Evolutionary conservation across 2,888 invertebrate genomes (phyloP).

Genomic region (Steinernema hermaphroditum): DNA sequence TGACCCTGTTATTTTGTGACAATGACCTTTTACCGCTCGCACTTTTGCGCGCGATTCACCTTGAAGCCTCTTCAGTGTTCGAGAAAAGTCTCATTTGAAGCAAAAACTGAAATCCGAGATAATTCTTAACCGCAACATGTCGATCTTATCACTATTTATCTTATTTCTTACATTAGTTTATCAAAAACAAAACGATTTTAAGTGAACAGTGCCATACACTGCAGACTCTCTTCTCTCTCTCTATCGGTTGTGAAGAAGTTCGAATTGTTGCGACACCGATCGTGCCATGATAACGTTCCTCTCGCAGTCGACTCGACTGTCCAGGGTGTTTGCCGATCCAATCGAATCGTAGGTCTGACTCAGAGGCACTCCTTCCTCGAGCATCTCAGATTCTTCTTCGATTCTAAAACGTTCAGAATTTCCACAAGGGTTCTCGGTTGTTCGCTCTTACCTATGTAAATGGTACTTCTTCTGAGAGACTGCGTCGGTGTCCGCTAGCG

Average conservation of each 20-base stretch:
- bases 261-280: slow-evolving; percentile 15
- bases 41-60: slow-evolving; percentile 23
- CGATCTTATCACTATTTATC: background rate
- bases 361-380: background rate
- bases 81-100: too few species aligned
- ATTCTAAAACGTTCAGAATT: slow-evolving; percentile 38
- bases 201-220: too few species aligned
- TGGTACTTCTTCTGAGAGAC: slow-evolving; percentile 45
- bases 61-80: background rate
- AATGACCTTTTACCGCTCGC: slow-evolving; percentile 31
- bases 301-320: slow-evolving; percentile 11
- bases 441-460: slow-evolving; percentile 42
- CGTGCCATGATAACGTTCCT: slow-evolving; percentile 11
- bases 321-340: slow-evolving; percentile 13
- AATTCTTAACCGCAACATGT: background rate
- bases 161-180: too few species aligned
- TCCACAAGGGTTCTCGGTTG: background rate
- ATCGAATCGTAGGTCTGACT: slow-evolving; percentile 24
- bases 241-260: slow-evolving; percentile 16
- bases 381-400: slow-evolving; percentile 50
- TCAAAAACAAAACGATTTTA: too few species aligned
- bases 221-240: background rate
- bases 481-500: slow-evolving; percentile 1
- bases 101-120: too few species aligned
- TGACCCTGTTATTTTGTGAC: slow-evolving; percentile 31